Conservation (phyloP, 1,140 invertebrate genomes). For the Zophobas atratus region DNA sequence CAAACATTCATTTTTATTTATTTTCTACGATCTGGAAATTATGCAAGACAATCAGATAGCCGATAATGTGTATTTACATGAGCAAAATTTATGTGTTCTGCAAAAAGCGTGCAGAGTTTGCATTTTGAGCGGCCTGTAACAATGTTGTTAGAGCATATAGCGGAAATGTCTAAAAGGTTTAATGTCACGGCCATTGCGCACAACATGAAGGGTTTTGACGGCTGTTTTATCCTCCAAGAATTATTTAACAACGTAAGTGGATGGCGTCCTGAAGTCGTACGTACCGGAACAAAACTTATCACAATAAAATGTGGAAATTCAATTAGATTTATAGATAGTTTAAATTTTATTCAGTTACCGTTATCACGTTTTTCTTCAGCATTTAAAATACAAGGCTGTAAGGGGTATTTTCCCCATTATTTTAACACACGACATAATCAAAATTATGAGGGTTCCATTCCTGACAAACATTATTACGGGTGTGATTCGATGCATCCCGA, state of each 20-base stretch:
- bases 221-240: neutral
- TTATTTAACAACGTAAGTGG: neutral
- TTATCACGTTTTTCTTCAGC: too few species aligned
- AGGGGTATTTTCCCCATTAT: too few species aligned
- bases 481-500: neutral
- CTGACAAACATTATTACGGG: neutral
- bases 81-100: constrained; percentile 1
- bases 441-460: constrained; percentile 8
- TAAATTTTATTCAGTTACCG: too few species aligned
- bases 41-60: too few species aligned
- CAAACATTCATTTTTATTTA: neutral
- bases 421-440: constrained; percentile 2
- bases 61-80: neutral
- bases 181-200: too few species aligned
- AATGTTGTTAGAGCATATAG: too few species aligned
- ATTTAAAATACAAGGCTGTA: too few species aligned
- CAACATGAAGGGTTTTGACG: too few species aligned
- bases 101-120: neutral
- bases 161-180: too few species aligned
- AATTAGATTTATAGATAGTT: too few species aligned
- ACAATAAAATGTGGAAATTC: too few species aligned
- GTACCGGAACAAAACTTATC: constrained; percentile 11
- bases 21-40: neutral
- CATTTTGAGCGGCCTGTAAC: neutral
- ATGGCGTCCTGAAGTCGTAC: constrained; percentile 3